Conservation (phyloP, 2,888 invertebrate species). For the Callimorpha dominula region DNA sequence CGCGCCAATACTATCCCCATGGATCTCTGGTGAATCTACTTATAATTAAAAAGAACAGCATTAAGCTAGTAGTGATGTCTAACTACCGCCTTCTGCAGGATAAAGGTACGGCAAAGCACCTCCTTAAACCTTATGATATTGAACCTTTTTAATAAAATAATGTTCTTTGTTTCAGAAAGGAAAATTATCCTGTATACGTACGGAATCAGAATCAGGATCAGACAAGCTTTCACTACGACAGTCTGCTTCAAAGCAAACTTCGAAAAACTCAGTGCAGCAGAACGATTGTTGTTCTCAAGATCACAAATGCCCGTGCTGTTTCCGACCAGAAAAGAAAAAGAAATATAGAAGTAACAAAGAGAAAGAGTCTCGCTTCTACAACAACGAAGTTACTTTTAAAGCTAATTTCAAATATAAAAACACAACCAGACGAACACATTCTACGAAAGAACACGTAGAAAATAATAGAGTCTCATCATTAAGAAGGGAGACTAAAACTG, state of each 20-base stretch:
- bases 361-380: slow-evolving; percentile 72
- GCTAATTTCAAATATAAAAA: slow-evolving; percentile 79
- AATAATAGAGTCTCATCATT: slow-evolving; percentile 89
- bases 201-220: slow-evolving; percentile 81
- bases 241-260: slow-evolving; percentile 73
- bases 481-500: slow-evolving; percentile 94
- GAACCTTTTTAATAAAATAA: background rate
- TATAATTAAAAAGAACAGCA: too few species aligned
- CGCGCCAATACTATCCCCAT: too few species aligned
- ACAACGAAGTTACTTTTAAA: slow-evolving; percentile 80
- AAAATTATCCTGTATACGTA: slow-evolving; percentile 80
- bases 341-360: slow-evolving; percentile 69
- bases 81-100: too few species aligned
- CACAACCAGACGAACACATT: slow-evolving; percentile 81
- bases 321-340: slow-evolving; percentile 69
- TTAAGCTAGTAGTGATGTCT: too few species aligned
- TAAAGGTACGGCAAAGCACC: too few species aligned
- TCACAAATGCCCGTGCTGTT: slow-evolving; percentile 81
- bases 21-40: too few species aligned
- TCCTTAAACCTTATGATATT: background rate
- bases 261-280: slow-evolving; percentile 71
- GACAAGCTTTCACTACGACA: slow-evolving; percentile 79
- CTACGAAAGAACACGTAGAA: slow-evolving; percentile 82
- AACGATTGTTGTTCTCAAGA: slow-evolving; percentile 75
- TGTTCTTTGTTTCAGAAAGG: slow-evolving; percentile 74